These are phyloP conservation scores for Cephonodes hylas DNA, from an alignment of 2,888 invertebrate species.

Conservation along the genomic window DNA sequence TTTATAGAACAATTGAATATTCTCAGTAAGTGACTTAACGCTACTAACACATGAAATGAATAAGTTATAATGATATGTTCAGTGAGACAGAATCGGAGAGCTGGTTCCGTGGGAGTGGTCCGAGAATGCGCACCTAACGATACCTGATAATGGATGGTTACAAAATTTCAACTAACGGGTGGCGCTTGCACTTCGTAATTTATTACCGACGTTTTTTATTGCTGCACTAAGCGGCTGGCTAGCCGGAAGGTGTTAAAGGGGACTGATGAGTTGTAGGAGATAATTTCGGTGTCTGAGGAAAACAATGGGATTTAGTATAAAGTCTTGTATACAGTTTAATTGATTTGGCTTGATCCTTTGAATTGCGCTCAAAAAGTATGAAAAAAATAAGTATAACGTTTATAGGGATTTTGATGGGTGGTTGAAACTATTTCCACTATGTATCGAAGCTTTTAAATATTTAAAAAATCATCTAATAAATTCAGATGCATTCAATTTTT, in stretches of 20 bases:
- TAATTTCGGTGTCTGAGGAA: no score
- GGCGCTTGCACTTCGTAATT: slow-evolving; percentile 3
- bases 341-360: no score
- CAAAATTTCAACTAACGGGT: slow-evolving; percentile 7
- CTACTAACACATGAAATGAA: neutral
- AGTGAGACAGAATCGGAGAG: neutral
- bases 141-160: slow-evolving; percentile 10
- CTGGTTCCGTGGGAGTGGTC: slow-evolving; percentile 5
- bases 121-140: slow-evolving; percentile 10
- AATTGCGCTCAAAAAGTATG: no score
- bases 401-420: neutral
- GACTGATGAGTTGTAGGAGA: neutral
- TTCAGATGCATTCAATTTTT: neutral
- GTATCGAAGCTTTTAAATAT: neutral
- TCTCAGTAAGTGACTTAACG: neutral
- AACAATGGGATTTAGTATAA: no score
- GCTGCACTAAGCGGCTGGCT: neutral
- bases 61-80: neutral
- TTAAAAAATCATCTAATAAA: neutral
- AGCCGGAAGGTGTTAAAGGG: neutral
- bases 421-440: neutral
- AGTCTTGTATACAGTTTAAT: no score
- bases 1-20: no score
- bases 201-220: neutral
- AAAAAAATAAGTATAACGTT: no score